Base-by-base conservation (phyloP, 1,140 invertebrate genomes). In the Heliconius congener region DNA sequence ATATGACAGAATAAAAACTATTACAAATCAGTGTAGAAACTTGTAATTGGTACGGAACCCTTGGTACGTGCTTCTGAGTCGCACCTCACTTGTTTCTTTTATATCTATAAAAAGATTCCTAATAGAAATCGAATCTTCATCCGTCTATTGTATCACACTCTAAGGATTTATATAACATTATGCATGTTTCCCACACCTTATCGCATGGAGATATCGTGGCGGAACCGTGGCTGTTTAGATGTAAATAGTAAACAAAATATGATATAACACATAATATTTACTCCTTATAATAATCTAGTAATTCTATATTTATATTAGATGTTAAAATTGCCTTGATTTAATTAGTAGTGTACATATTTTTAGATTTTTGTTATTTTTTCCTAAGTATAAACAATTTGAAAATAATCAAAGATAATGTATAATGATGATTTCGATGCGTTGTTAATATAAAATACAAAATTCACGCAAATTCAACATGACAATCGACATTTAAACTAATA, bases 161-260 rank as follows among this genome's bases (percentile, higher is more conserved):
- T 23, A 11, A 23, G 8, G 6, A 57, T 57, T 57, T 57, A 57
- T 3, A 57, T 57, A 57, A 57, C 55, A 23, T 11, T 11, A 30
- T 30, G 60, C 23, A 66, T 66, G 27, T n/a, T 66, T 30, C 27
- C 27, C 11, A 16, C 27, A 16, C 27, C 60, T 66, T 66, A 66
- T 66, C 60, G 9, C 60, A 66, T 66, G 60, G 11, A 27, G 60
- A 66, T 66, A 11, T 27, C 60, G 60, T 66, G 60, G 60, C 27
- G 60, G 60, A 30, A 16, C 27, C 60, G 60, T 66, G 60, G 60
- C 55, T 5, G 60, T 66, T 27, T 66, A 66, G 55, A 57, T 66
- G n/a, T 60, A 60, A 60, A 60, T 60, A 60, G n/a, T 60, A 60
- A 60, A 60, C 55, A 60, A 60, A 60, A 23, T 60, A 60, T 60